Conservation (phyloP, 1,140 invertebrate genomes). For the Panagrolaimus sp. region DNA sequence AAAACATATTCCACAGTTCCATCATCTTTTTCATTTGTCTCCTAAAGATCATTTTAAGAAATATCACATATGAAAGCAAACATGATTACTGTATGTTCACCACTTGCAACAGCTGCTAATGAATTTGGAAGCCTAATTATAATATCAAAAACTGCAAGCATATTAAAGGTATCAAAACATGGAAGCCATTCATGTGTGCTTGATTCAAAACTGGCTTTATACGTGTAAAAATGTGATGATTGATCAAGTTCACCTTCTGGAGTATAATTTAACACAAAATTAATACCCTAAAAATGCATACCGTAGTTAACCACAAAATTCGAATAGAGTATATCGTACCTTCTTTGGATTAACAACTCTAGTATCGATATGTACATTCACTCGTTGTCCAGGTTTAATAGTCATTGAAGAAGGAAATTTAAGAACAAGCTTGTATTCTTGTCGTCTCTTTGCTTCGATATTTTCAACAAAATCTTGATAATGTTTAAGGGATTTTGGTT, state of each 20-base stretch:
- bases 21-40: constrained; percentile 12
- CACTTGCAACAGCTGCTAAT: constrained; percentile 33
- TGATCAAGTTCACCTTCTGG: background rate
- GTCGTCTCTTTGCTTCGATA: background rate
- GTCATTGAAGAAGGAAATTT: background rate
- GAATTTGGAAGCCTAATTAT: constrained; percentile 29
- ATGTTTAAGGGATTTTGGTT: background rate
- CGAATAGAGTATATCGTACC: background rate
- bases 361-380: background rate
- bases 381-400: background rate
- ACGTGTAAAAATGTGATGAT: constrained; percentile 5
- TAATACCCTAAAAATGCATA: background rate
- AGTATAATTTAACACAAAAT: background rate
- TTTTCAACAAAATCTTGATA: background rate
- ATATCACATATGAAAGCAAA: background rate
- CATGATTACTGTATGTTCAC: constrained; percentile 34
- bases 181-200: constrained; percentile 39
- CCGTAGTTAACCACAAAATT: background rate
- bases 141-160: constrained; percentile 39
- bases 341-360: constrained; percentile 9
- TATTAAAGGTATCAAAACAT: constrained; percentile 40
- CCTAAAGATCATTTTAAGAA: constrained; percentile 11
- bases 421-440: background rate
- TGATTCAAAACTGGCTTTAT: background rate
- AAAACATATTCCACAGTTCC: constrained; percentile 40